Conservation (phyloP, 1,140 invertebrate genomes). For the Bacillus rossius region DNA sequence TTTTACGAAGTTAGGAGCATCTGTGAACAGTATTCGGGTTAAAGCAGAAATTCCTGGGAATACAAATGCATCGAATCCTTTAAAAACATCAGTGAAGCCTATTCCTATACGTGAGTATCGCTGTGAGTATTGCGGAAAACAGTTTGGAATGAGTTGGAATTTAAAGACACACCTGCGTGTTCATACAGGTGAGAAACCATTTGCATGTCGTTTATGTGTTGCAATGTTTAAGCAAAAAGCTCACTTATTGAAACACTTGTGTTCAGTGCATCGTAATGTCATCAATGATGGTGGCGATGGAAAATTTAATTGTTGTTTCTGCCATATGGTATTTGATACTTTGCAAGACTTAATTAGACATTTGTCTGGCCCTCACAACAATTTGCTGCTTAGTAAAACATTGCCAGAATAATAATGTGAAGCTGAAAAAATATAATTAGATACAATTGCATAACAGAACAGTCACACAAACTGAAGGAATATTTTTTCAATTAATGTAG, state of each 20-base stretch:
- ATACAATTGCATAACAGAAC: no score
- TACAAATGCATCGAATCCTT: no score
- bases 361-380: slow-evolving; percentile 79
- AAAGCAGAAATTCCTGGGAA: no score
- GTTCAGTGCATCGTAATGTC: slow-evolving; percentile 78
- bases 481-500: no score
- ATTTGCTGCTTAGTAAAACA: slow-evolving; percentile 78
- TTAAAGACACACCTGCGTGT: slow-evolving; percentile 78
- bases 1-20: no score
- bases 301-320: slow-evolving; percentile 79
- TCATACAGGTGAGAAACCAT: slow-evolving; percentile 82
- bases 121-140: slow-evolving; percentile 82
- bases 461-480: no score
- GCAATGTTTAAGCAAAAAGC: slow-evolving; percentile 89
- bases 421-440: no score
- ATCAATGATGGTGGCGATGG: slow-evolving; percentile 65
- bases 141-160: slow-evolving; percentile 88
- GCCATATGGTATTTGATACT: slow-evolving; percentile 73
- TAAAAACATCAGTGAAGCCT: neutral
- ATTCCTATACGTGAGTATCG: slow-evolving; percentile 70
- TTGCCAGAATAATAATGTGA: slow-evolving; percentile 39
- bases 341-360: slow-evolving; percentile 77
- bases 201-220: slow-evolving; percentile 77
- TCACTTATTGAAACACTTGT: slow-evolving; percentile 76
- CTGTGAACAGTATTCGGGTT: no score